Evolutionary conservation across 2,797 vertebrate species (phyloP).

Genomic region (Oophaga sylvatica): DNA sequence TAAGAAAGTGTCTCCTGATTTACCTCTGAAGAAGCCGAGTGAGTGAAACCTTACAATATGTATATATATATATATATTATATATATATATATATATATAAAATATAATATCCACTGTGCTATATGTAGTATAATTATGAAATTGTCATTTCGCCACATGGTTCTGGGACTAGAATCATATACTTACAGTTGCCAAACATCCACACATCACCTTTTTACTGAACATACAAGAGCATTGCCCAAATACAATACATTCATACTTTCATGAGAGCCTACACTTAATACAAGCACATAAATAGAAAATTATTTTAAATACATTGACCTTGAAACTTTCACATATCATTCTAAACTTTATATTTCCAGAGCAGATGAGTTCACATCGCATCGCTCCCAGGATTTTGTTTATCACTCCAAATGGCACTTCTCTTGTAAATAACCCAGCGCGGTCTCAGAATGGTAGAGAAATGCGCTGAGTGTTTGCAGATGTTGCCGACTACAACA

Average conservation of each 20-base stretch:
- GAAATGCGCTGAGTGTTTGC: slow-evolving; percentile 25
- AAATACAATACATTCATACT: not conserved
- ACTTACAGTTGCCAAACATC: no score
- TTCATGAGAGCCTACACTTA: not conserved
- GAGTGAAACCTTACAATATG: no score
- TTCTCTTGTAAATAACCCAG: slow-evolving; percentile 50
- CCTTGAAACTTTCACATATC: not conserved
- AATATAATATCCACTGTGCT: no score
- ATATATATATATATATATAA: no score
- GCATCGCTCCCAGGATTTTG: slow-evolving; percentile 25
- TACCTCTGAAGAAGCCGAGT: no score
- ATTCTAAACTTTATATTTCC: slow-evolving; percentile 28
- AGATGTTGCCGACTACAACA: slow-evolving; percentile 58
- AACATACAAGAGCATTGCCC: not conserved
- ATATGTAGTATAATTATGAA: no score
- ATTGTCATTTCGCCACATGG: no score
- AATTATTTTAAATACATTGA: not conserved
- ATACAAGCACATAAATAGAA: not conserved
- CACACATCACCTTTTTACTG: not conserved
- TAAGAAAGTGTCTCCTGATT: no score
- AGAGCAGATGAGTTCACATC: slow-evolving; percentile 44
- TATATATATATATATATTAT: no score
- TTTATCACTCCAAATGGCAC: slow-evolving; percentile 54
- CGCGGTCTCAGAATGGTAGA: slow-evolving; percentile 42
- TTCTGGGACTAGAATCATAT: no score